phyloP scores from a whole-genome alignment of 2,797 vertebrate species.

The Clarias fuscus region DNA sequence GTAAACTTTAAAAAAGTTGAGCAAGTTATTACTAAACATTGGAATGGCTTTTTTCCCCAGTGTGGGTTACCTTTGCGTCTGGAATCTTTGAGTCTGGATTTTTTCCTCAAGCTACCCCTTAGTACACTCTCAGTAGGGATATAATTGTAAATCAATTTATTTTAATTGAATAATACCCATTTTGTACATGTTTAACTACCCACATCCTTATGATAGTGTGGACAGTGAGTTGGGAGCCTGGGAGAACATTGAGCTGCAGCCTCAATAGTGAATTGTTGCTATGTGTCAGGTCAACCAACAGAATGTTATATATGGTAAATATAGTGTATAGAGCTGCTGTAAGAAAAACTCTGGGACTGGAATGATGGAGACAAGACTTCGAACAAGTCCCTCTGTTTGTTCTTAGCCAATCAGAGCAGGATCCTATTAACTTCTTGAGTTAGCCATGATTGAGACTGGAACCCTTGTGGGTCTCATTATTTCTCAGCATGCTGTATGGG shows the following conservation, averaged over 20 bases:
- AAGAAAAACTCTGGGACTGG: background rate
- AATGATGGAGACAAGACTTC: background rate
- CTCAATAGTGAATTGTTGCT: background rate
- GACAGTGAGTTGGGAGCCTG: background rate
- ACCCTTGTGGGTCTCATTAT: background rate
- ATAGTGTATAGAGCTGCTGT: background rate
- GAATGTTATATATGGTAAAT: background rate
- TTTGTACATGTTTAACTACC: too few species aligned
- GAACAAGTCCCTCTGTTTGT: background rate
- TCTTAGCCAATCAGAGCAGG: background rate
- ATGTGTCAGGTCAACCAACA: background rate
- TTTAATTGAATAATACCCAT: background rate
- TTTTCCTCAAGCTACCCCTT: too few species aligned
- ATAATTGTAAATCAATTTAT: too few species aligned
- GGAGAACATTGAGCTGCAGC: background rate
- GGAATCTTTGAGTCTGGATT: too few species aligned
- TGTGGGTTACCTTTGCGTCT: too few species aligned
- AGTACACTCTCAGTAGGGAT: too few species aligned
- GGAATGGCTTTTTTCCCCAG: too few species aligned
- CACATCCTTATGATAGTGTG: background rate
- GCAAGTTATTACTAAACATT: too few species aligned
- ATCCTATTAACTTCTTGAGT: background rate
- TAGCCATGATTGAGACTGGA: background rate
- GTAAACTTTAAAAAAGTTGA: too few species aligned
- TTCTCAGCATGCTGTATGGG: background rate